These are phyloP conservation scores for Metopolophium dirhodum DNA, from an alignment of 1,140 invertebrate genomes.

Conservation along the genomic window DNA sequence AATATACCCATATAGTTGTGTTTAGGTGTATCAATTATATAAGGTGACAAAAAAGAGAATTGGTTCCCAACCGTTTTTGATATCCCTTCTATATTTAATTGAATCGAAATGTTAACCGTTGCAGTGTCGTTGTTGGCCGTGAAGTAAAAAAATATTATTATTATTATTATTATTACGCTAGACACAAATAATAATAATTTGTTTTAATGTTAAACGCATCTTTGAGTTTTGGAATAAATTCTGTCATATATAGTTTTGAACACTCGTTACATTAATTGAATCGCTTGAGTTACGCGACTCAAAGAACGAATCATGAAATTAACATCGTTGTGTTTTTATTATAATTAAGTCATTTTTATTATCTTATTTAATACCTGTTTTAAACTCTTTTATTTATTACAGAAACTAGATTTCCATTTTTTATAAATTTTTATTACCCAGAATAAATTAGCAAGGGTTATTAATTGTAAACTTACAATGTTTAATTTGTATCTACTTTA, in stretches of 20 bases:
- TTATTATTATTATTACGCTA: neutral
- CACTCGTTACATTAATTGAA: constrained; percentile 16
- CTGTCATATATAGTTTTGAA: neutral
- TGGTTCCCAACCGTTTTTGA: neutral
- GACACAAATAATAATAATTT: neutral
- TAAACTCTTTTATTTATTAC: constrained; percentile 17
- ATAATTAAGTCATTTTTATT: neutral
- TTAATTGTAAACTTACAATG: neutral
- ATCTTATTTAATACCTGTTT: neutral
- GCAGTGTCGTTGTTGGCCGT: neutral
- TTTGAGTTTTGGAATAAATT: neutral
- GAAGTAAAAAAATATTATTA: neutral
- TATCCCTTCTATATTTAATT: neutral
- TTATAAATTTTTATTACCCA: neutral
- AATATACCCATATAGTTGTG: neutral
- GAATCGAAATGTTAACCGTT: neutral
- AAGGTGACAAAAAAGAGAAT: neutral
- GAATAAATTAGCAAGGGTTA: neutral
- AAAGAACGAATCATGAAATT: constrained; percentile 5
- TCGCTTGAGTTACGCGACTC: neutral
- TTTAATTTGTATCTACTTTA: neutral
- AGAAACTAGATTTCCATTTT: neutral
- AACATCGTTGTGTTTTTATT: neutral
- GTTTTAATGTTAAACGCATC: neutral
- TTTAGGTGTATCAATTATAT: neutral